These are phyloP conservation scores for Sarotherodon lohbergeri DNA, from an alignment of 2,113 vertebrate genomes.

Conservation along the genomic window DNA sequence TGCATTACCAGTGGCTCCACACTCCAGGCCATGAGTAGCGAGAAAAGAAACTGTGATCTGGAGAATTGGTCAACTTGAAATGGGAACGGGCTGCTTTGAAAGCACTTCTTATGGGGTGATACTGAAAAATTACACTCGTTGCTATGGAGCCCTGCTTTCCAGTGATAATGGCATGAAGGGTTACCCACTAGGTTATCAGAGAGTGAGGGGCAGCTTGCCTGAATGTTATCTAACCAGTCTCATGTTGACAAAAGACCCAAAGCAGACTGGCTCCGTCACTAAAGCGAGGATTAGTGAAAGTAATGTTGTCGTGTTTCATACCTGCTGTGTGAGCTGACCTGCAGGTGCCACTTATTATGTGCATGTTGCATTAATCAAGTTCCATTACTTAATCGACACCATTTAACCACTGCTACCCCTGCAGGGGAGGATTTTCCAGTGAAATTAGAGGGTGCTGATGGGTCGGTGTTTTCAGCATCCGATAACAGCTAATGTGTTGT, in stretches of 20 bases:
- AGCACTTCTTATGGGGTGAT: background rate
- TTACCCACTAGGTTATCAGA: conserved; percentile 6
- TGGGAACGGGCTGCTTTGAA: background rate
- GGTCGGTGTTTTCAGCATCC: background rate
- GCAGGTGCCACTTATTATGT: background rate
- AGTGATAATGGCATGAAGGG: conserved; percentile 12
- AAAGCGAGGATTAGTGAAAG: background rate
- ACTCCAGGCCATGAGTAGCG: background rate
- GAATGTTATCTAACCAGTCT: background rate
- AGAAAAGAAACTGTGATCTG: background rate
- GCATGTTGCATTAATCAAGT: background rate
- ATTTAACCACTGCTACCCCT: background rate
- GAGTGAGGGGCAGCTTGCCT: background rate
- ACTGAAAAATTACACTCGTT: conserved; percentile 31
- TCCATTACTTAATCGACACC: background rate
- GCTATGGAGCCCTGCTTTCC: conserved; percentile 44
- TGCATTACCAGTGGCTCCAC: background rate
- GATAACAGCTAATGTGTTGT: background rate
- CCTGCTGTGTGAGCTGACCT: background rate
- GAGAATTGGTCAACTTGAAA: conserved; percentile 7
- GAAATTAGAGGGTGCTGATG: background rate
- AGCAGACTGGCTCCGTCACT: background rate
- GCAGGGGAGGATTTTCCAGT: background rate
- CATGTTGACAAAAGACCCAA: background rate
- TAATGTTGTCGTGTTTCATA: background rate